These are phyloP conservation scores for Epizoanthus scotinus DNA, from an alignment of 92 coral and sea anemone species.

Conservation along the genomic window DNA sequence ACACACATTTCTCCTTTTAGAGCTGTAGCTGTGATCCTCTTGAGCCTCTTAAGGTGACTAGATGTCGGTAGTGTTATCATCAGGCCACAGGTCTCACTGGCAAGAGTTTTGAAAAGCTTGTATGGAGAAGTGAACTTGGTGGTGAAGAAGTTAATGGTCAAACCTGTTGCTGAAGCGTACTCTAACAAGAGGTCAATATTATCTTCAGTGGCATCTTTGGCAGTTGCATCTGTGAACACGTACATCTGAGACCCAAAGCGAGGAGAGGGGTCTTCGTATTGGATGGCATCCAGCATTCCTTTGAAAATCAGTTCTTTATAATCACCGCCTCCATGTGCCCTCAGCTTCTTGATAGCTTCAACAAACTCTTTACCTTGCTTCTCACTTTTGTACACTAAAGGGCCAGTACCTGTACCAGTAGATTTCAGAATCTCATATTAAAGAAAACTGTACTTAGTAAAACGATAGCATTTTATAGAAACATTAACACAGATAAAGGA, in stretches of 20 bases:
- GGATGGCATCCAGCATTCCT: conserved; percentile 74
- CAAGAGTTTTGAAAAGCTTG: conserved; percentile 56
- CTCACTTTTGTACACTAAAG: conserved; percentile 36
- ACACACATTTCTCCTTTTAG: conserved; percentile 59
- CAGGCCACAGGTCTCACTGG: conserved; percentile 71
- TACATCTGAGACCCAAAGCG: conserved; percentile 73
- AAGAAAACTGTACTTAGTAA: too few species aligned
- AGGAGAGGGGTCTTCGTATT: conserved; percentile 37
- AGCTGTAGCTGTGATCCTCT: conserved; percentile 46
- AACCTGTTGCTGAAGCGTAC: conserved; percentile 34
- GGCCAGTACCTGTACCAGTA: conserved; percentile 50
- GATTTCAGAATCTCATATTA: too few species aligned
- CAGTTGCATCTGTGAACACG: conserved; percentile 87
- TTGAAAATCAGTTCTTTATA: conserved; percentile 77
- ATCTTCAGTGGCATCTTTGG: conserved; percentile 60
- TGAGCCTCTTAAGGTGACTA: conserved; percentile 57
- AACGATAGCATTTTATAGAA: too few species aligned
- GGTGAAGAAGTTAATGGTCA: conserved; percentile 75
- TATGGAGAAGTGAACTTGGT: conserved; percentile 29
- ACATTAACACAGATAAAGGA: too few species aligned
- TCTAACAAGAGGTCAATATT: conserved; percentile 42
- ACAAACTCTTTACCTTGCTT: conserved; percentile 48
- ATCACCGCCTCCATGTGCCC: conserved; percentile 82
- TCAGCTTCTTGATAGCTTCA: conserved; percentile 47
- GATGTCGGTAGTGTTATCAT: conserved; percentile 47